Base-by-base conservation (phyloP, 2,888 invertebrate species). In the Neoitamus cyanurus region DNA sequence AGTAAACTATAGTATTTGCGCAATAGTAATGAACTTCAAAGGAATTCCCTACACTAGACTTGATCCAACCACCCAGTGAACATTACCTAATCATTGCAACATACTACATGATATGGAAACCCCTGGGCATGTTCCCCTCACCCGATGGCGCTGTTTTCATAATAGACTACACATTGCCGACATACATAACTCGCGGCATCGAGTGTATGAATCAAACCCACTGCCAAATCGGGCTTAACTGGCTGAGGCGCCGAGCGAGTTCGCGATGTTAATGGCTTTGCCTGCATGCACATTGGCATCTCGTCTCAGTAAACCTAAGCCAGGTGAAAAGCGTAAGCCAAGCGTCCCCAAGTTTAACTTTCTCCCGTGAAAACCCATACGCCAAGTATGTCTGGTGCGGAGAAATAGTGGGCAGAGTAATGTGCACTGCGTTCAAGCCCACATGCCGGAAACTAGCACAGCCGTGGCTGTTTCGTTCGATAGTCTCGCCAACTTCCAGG, bases 361-460 rank as follows among this genome's bases (percentile, higher is more conserved):
- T 77, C 77, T 77, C 77, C 46, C 13, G 30, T 20, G 28, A 42
- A 77, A 42, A 28, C 77, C 70, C 70, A 70, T 30, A 7, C 30
- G n/a, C 31, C 70, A 34, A 15, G 70, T 70, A 70, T 15, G 34
- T 31, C 34, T 11, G 31, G 70, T 70, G 13, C 58, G 15, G 58
- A n/a, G 20, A 58, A 25, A 42, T 25, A 46, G 77, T 77, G 77
- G 77, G 77, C 36, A 77, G 77, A 25, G 25, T 25, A 25, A 36
- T 42, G 73, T 31, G 77, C 28, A 46, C 28, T 7, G 28, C 25
- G n/a, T 1, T 13, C 3, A 42, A 42, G 46, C 77, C 77, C 77
- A 77, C 77, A 46, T 46, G 42, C 15, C 28, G 46, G 42, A 77
- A 77, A 77, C 77, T 42, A 30, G 77, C 28, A 42, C 77, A 77